These are phyloP conservation scores for Patella ulyssiponensis DNA, from an alignment of 2,888 invertebrate genomes.

Conservation along the genomic window DNA sequence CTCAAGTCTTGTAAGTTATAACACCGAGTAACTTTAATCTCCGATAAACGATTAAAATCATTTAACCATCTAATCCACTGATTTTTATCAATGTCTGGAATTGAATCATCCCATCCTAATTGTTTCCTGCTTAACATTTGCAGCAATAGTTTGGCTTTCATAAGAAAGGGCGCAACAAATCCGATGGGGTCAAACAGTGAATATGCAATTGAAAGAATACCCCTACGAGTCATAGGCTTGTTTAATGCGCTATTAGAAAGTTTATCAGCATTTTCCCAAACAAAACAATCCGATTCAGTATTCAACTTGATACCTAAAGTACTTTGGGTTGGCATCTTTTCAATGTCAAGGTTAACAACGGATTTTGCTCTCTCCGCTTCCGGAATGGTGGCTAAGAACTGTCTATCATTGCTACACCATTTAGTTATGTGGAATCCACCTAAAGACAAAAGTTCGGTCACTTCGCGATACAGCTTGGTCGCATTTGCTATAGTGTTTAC, in stretches of 20 bases:
- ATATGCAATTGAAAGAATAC: conserved; percentile 12
- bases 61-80: conserved; percentile 13
- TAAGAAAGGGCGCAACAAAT: not conserved
- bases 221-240: conserved; percentile 11
- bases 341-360: not conserved
- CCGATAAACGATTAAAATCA: not conserved
- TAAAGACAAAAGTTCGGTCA: no score
- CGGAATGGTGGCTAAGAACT: no score
- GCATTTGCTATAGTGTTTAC: no score
- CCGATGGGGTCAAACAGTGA: conserved; percentile 13
- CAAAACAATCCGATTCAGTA: conserved; percentile 5
- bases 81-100: not conserved
- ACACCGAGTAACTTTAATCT: not conserved
- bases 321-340: conserved; percentile 10
- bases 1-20: not conserved
- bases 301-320: conserved; percentile 11
- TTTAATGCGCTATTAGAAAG: not conserved
- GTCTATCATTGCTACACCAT: no score
- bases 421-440: no score
- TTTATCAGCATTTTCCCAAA: not conserved
- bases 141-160: conserved; percentile 10
- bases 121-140: conserved; percentile 5
- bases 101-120: conserved; percentile 11
- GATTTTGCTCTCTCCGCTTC: not conserved
- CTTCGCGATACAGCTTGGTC: no score